Conservation (phyloP, 1,140 invertebrate genomes). For the Monochamus saltuarius region DNA sequence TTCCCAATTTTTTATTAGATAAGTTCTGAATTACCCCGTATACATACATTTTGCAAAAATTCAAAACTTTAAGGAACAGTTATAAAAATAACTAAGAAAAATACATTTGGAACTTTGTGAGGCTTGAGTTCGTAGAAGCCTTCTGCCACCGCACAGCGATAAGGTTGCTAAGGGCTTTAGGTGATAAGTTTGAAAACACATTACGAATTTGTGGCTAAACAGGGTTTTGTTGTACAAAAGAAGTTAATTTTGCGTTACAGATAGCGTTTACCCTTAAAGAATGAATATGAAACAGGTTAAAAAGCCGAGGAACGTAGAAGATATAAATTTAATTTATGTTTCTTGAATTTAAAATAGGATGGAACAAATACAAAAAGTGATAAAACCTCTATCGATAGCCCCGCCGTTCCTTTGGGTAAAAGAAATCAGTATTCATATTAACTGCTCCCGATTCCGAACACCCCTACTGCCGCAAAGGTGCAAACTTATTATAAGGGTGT, state of each 20-base stretch:
- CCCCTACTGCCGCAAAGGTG: conserved; percentile 40
- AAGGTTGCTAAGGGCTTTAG: too few species aligned
- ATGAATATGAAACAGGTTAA: conserved; percentile 17
- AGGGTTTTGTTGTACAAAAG: conserved; percentile 4
- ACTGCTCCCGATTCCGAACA: conserved; percentile 34
- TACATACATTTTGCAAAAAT: too few species aligned
- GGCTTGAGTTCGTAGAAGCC: too few species aligned
- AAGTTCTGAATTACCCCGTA: too few species aligned
- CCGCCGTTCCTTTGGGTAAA: conserved; percentile 26
- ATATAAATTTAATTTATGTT: conserved; percentile 22
- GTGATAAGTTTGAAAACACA: too few species aligned
- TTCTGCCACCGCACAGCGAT: too few species aligned
- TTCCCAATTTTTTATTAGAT: too few species aligned
- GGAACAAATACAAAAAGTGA: conserved; percentile 29
- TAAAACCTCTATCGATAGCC: conserved; percentile 29
- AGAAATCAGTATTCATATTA: conserved; percentile 44
- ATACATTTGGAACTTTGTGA: too few species aligned
- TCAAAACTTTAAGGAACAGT: too few species aligned
- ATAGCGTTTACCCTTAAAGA: background rate
- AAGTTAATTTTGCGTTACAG: background rate
- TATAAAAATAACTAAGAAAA: too few species aligned
- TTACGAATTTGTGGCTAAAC: too few species aligned
- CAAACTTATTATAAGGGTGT: conserved; percentile 46
- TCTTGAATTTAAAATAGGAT: conserved; percentile 17
- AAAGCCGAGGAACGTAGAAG: conserved; percentile 15